Base-by-base conservation (phyloP, 1,140 invertebrate species). In the Drosophila jambulina region DNA sequence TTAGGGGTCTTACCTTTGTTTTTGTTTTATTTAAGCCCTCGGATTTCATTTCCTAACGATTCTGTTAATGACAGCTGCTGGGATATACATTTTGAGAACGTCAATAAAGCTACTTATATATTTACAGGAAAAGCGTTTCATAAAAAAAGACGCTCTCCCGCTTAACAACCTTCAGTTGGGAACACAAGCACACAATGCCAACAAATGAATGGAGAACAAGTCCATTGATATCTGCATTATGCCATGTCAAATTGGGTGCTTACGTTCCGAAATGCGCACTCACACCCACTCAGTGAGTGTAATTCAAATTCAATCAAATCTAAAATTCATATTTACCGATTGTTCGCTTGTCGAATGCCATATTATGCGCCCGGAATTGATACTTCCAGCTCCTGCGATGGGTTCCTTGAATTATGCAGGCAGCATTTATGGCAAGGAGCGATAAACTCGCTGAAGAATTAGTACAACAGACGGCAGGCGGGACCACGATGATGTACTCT, bases 231-330 rank as follows among this genome's bases (percentile, higher is more conserved):
- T 59, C 29, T 17, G 27, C 21, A 48, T 58, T 59, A 59, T 15
- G 12, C 34, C 23, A 45, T 60, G 36, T 59, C 23, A 59, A 51
- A 59, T 72, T 34, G 43, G 25, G 42, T 21, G 36, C 43, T 72
- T 71, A 38, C 8, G n/a, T n/a, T 12, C 13, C 63, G 1, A 27
- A 58, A 32, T 48, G 49, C 34, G n/a, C 23, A 36, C 38, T 61
- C 19, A 46, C 15, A n/a, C 19, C 15, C 27, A 15, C 21, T 21
- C 19, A 15, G 38, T 21, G 42, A 75, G 36, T 75, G 61, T 45
- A 43, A 77, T 68, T 77, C 42, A 29, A 77, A 68, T 78, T 78
- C 63, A 78, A 78, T 61, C 63, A 57, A 69, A 69, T 78, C 64
- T 36, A 43, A 49, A 54, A 78, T 78, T 78, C 74, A 67, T 67